phyloP scores from a whole-genome alignment of 2,888 invertebrate genomes.

The Zeuzera pyrina region DNA sequence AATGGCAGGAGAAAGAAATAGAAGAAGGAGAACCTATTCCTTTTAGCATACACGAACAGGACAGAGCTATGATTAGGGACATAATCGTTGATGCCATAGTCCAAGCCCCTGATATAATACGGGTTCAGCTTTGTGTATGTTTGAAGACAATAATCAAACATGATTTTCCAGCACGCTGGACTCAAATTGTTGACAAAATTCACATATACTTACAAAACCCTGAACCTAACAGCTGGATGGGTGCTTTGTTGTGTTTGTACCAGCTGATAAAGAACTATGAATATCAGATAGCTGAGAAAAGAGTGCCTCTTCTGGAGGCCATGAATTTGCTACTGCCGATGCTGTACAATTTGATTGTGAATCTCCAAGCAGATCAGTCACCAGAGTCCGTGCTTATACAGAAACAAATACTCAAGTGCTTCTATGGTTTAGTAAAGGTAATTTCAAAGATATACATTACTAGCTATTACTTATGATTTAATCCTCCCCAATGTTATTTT shows the following conservation, averaged over 20 bases:
- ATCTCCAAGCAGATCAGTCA: conserved; percentile 86
- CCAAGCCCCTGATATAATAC: conserved; percentile 91
- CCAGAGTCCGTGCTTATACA: conserved; percentile 92
- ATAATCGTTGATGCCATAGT: conserved; percentile 97
- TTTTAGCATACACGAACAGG: conserved; percentile 96
- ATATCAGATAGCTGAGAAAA: conserved; percentile 91
- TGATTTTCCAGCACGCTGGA: conserved; percentile 97
- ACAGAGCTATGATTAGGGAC: conserved; percentile 92
- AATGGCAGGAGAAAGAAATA: conserved; percentile 89
- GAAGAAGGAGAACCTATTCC: conserved; percentile 81
- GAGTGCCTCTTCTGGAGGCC: conserved; percentile 92
- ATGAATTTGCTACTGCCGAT: conserved; percentile 95
- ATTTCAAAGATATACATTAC: too few relatives aligned
- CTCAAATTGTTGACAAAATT: conserved; percentile 96
- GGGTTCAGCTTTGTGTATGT: conserved; percentile 93
- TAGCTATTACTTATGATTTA: too few relatives aligned
- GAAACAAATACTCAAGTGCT: conserved; percentile 92
- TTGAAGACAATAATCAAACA: conserved; percentile 94
- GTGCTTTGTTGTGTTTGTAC: conserved; percentile 91
- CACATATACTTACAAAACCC: conserved; percentile 93
- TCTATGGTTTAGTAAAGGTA: conserved; percentile 92
- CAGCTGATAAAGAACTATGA: conserved; percentile 95
- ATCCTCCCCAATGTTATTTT: too few relatives aligned
- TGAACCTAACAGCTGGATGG: conserved; percentile 91
- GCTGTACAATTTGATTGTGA: conserved; percentile 87